Evolutionary conservation across 2,888 invertebrate species (phyloP).

Genomic region (Linhomoeus sp.): DNA sequence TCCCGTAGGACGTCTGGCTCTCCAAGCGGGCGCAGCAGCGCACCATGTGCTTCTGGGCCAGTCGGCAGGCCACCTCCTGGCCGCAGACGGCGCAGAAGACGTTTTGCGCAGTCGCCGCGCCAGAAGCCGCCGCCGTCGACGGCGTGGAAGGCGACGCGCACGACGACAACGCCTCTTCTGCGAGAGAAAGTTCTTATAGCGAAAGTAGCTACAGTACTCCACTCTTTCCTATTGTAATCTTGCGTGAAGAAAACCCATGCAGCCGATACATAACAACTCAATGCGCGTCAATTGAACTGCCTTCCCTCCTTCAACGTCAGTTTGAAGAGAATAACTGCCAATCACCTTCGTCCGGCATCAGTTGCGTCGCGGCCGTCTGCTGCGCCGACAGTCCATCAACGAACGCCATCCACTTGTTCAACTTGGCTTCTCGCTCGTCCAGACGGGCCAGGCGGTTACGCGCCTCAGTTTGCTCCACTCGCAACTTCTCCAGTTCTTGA

Average conservation of each 20-base stretch:
- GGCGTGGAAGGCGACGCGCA: no score
- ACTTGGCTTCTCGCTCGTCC: constrained; percentile 14
- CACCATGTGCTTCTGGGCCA: constrained; percentile 88
- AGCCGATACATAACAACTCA: neutral
- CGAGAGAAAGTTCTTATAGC: no score
- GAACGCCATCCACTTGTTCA: neutral
- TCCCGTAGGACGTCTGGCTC: constrained; percentile 86
- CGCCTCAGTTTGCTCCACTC: constrained; percentile 56
- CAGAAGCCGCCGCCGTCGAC: neutral
- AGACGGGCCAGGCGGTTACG: constrained; percentile 44
- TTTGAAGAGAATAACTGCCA: no score
- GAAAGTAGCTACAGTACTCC: no score
- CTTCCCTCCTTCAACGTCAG: no score
- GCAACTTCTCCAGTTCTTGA: constrained; percentile 42
- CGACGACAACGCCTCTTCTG: no score
- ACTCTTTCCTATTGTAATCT: no score
- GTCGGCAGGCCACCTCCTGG: constrained; percentile 66
- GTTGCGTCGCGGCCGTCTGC: no score
- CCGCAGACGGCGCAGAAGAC: constrained; percentile 94
- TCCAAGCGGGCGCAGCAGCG: constrained; percentile 95
- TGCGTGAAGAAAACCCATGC: neutral
- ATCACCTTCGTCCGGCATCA: neutral
- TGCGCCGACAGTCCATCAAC: neutral
- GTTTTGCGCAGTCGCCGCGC: constrained; percentile 40
- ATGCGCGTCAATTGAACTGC: no score